phyloP scores from a whole-genome alignment of 1,140 invertebrate genomes.

The Melipona quadrifasciata region DNA sequence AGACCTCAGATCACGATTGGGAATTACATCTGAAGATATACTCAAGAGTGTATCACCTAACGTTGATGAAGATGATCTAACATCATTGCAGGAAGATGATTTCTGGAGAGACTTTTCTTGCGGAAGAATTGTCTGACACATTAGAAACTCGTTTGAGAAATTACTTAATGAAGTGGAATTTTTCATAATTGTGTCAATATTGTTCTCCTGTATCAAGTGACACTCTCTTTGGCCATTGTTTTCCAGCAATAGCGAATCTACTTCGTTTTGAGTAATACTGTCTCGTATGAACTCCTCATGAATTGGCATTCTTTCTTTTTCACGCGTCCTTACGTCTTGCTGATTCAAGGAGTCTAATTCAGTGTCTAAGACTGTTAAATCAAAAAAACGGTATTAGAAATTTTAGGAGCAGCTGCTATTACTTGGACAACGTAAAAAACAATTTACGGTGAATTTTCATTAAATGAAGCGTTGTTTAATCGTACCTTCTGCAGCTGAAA shows the following conservation, averaged over 20 bases:
- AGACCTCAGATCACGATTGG: not conserved
- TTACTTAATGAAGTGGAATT: conserved; percentile 5
- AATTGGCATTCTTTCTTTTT: not conserved
- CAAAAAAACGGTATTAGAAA: too few relatives aligned
- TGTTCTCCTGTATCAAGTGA: not conserved
- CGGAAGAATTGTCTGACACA: not conserved
- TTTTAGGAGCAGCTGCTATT: not conserved
- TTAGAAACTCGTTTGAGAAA: conserved; percentile 3
- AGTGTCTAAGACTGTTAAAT: not conserved
- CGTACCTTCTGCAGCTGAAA: conserved; percentile 26
- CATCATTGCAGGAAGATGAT: conserved; percentile 23
- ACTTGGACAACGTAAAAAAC: not conserved
- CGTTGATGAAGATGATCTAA: not conserved
- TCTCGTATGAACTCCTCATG: not conserved
- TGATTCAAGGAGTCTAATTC: not conserved
- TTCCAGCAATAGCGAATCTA: conserved; percentile 10
- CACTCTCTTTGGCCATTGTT: not conserved
- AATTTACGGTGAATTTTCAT: not conserved
- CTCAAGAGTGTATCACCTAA: conserved; percentile 10
- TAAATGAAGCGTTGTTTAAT: not conserved
- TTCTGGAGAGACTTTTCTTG: not conserved
- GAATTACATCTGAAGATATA: not conserved
- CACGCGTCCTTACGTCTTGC: not conserved
- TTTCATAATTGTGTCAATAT: conserved; percentile 16
- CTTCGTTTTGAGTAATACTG: conserved; percentile 7